Evolutionary conservation across 2,888 invertebrate species (phyloP).

Genomic region (Amblyjoppa fuscipennis): DNA sequence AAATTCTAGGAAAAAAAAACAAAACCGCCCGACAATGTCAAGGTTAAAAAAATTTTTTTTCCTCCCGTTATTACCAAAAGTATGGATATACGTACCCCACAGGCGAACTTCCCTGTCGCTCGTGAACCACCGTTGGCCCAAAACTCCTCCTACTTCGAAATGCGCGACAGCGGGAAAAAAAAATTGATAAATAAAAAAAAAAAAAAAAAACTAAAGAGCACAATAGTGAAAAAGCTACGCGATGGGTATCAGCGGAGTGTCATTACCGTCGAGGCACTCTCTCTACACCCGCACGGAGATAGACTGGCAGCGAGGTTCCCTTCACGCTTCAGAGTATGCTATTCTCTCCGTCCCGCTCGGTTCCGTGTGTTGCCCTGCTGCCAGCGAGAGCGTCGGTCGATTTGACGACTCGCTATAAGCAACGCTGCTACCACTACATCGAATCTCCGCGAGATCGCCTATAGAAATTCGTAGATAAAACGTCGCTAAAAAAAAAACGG

Average conservation of each 20-base stretch:
- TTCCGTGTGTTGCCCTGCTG: neutral
- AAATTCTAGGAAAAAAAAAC: neutral
- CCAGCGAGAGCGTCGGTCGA: conserved; percentile 55
- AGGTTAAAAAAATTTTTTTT: neutral
- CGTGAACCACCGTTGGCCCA: neutral
- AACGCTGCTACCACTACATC: neutral
- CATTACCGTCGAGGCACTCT: conserved; percentile 26
- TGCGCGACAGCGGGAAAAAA: neutral
- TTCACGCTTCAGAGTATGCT: conserved; percentile 38
- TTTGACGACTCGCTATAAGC: conserved; percentile 37
- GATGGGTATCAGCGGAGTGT: conserved; percentile 9
- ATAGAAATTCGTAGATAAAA: neutral
- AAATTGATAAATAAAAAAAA: conserved; percentile 15
- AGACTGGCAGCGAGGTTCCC: conserved; percentile 51
- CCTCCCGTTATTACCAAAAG: too few relatives aligned
- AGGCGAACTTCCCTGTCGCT: neutral
- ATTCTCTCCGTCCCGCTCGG: conserved; percentile 28
- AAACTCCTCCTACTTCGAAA: neutral
- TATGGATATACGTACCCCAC: neutral
- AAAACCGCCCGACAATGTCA: neutral
- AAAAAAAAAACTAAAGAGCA: neutral
- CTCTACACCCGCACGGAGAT: conserved; percentile 48
- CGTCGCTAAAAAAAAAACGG: too few relatives aligned
- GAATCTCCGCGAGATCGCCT: conserved; percentile 13
- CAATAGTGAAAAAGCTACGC: conserved; percentile 5